Evolutionary conservation across 2,888 invertebrate genomes (phyloP), one percentile per base, ranked within the genome.

Genomic region (Enchytraeus crypticus): DNA sequence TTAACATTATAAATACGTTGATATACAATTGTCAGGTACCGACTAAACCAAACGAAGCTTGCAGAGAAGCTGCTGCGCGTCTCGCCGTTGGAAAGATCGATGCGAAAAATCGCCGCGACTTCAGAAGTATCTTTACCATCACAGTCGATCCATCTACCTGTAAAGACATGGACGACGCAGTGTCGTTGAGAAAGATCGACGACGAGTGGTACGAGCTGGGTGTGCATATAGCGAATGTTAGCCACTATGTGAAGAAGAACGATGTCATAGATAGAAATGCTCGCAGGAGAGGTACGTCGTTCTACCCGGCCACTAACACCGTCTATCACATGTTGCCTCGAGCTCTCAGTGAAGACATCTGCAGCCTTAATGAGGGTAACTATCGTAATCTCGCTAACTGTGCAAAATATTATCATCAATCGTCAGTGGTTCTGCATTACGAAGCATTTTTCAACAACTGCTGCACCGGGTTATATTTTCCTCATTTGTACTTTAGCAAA

Each of bases 221-320:
- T 90, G 38, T 96, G 18, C 95, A 96, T 76, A 95, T 96, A 71
- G 89, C 96, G 3, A 96, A 96, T 81, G 95, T 95, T 0, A 83
- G 89, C 0, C 86, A 86, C 76, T 95, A 87, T 80, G 81, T 96
- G 55, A 74, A 83, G 58, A 88, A 88, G 74, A 83, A 84, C 60
- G 87, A 87, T 5, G 92, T 73, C 78, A 46, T 75, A 21, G 77
- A 78, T 64, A 79, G 82, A 60, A 84, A 85, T 71, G 92, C 93
- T 0, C 81, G 86, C 30, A 80, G 85, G 51, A 85, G 92, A 69
- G 91, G 91, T 1, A 93, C 92, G 0, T 68, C 75, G 1, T 64
- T 70, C 29, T 69, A 69, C 59, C 70, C 72, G 5, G 64, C 66
- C 3, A 14, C 5, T 8, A 61, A 62, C 81, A 82, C 89, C 1